phyloP scores from a whole-genome alignment of 2,113 vertebrate species.

The Aptenodytes patagonicus region DNA sequence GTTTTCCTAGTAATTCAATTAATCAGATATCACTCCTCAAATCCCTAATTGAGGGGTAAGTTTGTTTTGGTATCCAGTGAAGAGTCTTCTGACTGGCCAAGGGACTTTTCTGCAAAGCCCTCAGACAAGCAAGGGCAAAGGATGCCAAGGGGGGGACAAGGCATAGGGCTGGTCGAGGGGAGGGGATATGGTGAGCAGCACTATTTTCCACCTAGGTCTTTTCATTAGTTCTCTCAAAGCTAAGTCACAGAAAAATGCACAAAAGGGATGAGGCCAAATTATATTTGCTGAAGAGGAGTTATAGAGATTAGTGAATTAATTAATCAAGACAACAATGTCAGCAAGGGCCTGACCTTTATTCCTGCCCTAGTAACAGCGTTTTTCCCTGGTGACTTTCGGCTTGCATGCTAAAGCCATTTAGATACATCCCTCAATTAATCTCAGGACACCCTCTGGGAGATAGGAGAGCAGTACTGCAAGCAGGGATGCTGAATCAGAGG shows the following conservation, averaged over 20 bases:
- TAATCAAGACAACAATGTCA: slow-evolving; percentile 22
- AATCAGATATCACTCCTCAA: background rate
- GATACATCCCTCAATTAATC: slow-evolving; percentile 30
- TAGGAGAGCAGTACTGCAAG: background rate
- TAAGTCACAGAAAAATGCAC: background rate
- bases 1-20: background rate
- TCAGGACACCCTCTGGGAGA: background rate
- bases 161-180: rapidly evolving
- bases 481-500: slow-evolving; percentile 8
- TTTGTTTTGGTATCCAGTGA: background rate
- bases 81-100: background rate
- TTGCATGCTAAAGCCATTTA: slow-evolving; percentile 24
- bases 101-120: background rate
- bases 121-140: background rate
- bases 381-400: background rate
- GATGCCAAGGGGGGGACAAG: background rate
- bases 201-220: background rate
- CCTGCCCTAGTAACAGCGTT: slow-evolving; percentile 9
- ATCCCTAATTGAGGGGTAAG: background rate
- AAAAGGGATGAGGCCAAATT: background rate
- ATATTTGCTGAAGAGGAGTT: slow-evolving; percentile 48
- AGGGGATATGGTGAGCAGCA: background rate
- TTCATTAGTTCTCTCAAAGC: background rate
- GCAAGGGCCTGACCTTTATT: slow-evolving; percentile 49
- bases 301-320: slow-evolving; percentile 53